Evolutionary conservation across 2,797 vertebrate species (phyloP).

Genomic region (Enteromius viviparus): DNA sequence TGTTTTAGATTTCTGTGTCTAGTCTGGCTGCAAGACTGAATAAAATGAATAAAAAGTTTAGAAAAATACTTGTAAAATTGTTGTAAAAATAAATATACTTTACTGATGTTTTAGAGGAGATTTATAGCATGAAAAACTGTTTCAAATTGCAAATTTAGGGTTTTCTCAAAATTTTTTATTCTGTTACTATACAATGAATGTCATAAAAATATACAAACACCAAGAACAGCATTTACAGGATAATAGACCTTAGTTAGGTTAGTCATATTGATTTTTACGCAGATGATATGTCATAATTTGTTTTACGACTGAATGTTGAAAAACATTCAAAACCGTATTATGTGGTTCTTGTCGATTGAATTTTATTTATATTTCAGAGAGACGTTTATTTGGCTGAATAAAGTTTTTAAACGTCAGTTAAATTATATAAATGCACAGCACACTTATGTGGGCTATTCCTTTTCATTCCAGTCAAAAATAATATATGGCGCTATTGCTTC

Average conservation of each 20-base stretch:
- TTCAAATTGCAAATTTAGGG: not conserved
- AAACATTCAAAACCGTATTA: too few relatives aligned
- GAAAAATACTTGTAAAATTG: constrained; percentile 4
- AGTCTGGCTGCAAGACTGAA: not conserved
- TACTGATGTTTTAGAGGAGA: not conserved
- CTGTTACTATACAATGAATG: not conserved
- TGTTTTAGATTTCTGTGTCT: not conserved
- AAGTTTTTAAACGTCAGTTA: too few relatives aligned
- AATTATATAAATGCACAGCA: not conserved
- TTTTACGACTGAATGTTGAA: too few relatives aligned
- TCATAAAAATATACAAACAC: not conserved
- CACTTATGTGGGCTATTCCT: too few relatives aligned
- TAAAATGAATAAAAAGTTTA: not conserved
- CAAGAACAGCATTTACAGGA: not conserved
- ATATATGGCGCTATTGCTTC: not conserved
- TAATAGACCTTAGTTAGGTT: not conserved
- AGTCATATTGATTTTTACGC: not conserved
- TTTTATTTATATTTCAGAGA: too few relatives aligned
- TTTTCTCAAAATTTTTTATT: not conserved
- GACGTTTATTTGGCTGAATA: too few relatives aligned
- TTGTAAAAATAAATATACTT: not conserved
- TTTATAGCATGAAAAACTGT: not conserved
- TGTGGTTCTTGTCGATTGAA: too few relatives aligned
- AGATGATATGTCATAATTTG: not conserved
- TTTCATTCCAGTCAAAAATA: too few relatives aligned